Percentiles rank a stretch among this genome's conserved stretches.
Evolutionary conservation across 2,888 invertebrate genomes (phyloP).

Genomic region (Phasia obesa): DNA sequence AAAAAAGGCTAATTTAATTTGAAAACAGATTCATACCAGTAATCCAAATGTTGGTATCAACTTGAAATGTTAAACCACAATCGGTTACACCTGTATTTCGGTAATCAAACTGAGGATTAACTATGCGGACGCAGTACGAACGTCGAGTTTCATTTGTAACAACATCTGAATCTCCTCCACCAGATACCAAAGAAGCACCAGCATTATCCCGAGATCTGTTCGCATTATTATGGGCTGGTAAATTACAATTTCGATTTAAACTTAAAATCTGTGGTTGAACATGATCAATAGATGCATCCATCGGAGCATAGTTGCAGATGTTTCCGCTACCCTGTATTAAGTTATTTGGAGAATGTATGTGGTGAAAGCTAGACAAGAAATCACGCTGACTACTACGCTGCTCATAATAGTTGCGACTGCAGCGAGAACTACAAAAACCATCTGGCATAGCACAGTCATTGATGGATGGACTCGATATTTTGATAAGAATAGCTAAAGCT

Average conservation of each 20-base stretch:
- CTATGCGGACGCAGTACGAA: constrained; percentile 87
- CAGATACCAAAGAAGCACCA: constrained; percentile 46
- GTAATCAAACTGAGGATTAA: constrained; percentile 88
- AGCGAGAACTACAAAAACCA: constrained; percentile 86
- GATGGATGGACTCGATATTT: constrained; percentile 88
- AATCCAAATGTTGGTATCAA: constrained; percentile 90
- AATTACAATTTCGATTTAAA: constrained; percentile 7
- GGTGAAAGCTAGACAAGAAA: constrained; percentile 76
- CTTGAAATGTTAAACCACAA: constrained; percentile 91
- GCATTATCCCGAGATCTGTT: constrained; percentile 68
- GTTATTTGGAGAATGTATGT: constrained; percentile 65
- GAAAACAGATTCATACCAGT: constrained; percentile 82
- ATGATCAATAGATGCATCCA: constrained; percentile 54
- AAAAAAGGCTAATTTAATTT: background rate
- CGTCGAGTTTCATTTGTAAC: constrained; percentile 83
- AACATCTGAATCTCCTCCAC: constrained; percentile 63
- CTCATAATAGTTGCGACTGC: constrained; percentile 78
- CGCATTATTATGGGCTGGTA: constrained; percentile 3
- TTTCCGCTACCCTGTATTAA: constrained; percentile 63
- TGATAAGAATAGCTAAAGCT: constrained; percentile 92
- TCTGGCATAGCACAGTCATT: constrained; percentile 88
- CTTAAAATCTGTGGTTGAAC: constrained; percentile 40
- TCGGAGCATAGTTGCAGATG: constrained; percentile 33
- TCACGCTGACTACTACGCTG: constrained; percentile 79
- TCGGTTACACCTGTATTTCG: constrained; percentile 90